Base-by-base conservation (phyloP, 2,888 invertebrate genomes). In the Aethes cnicana region DNA sequence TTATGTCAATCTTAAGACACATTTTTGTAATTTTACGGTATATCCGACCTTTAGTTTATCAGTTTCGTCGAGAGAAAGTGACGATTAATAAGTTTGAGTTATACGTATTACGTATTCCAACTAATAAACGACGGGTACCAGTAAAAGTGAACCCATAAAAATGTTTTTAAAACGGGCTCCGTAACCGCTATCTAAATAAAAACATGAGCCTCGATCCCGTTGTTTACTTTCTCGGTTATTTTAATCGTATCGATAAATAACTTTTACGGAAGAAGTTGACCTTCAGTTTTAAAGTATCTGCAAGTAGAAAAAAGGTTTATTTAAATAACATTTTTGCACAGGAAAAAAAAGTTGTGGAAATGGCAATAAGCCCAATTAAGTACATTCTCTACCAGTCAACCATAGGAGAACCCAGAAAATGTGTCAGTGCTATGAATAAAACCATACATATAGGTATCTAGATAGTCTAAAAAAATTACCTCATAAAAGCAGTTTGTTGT, bases 1-100 rank as follows among this genome's bases (percentile, higher is more conserved):
- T 23, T 25, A 12, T 8, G 17, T 6, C 30, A 26, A 21, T 33
- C 21, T 12, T 12, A 8, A 4, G 12, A 14, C 14, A 12, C 16
- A 42, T 12, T 36, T 28, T 36, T 11, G 12, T 4, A 17, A 37
- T 44, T 37, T 50, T 23, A 37, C 23, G 30, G 23, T 23, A 18
- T 44, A 36, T 44, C 43, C 21, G 11, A 5, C 8, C 14, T 5
- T 32, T 8, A 25, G 11, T 42, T 44, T 32, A 44, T 17, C 44
- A 32, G 32, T 33, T n/a, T 11, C 52, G 46, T 52, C 44, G 44
- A 57, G 54, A 54, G 59, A 57, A 55, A 81, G 81, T 74, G 61
- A 60, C 59, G 62, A 63, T 64, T 62, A 65, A 65, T 68, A 68
- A 62, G 68, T 64, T 59, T 68, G 67, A 62, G 68, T 64, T 59